phyloP scores from a whole-genome alignment of 1,140 invertebrate species.

The Physella acuta region DNA sequence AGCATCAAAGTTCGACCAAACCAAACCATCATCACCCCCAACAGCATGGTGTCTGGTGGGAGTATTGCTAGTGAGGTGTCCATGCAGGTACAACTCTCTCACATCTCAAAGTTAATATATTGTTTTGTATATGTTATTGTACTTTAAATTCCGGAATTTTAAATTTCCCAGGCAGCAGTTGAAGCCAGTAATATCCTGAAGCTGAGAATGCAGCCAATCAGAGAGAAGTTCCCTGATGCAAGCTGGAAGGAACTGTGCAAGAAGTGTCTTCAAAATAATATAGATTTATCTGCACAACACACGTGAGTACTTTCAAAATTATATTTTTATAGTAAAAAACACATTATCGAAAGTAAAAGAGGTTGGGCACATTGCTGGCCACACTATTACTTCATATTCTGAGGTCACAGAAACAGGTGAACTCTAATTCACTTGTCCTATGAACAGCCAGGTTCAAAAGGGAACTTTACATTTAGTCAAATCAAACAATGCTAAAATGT shows the following conservation, averaged over 20 bases:
- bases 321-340: no score
- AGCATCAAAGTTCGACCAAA: slow-evolving; percentile 71
- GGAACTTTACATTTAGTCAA: no score
- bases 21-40: slow-evolving; percentile 63
- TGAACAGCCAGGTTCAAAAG: no score
- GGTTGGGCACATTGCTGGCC: no score
- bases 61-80: slow-evolving; percentile 71
- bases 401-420: no score
- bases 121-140: neutral
- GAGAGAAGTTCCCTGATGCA: slow-evolving; percentile 31
- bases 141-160: neutral
- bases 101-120: neutral
- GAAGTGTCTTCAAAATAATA: slow-evolving; percentile 21
- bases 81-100: slow-evolving; percentile 18
- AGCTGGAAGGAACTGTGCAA: slow-evolving; percentile 31
- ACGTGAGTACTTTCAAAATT: no score
- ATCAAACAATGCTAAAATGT: no score
- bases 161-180: slow-evolving; percentile 29
- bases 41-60: slow-evolving; percentile 67
- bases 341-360: no score
- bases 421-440: no score
- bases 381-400: no score
- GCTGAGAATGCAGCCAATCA: slow-evolving; percentile 35
- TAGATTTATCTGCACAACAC: slow-evolving; percentile 28
- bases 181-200: slow-evolving; percentile 36